Conservation (phyloP, 64 coral and sea anemone genomes). For the Stylophora pistillata region DNA sequence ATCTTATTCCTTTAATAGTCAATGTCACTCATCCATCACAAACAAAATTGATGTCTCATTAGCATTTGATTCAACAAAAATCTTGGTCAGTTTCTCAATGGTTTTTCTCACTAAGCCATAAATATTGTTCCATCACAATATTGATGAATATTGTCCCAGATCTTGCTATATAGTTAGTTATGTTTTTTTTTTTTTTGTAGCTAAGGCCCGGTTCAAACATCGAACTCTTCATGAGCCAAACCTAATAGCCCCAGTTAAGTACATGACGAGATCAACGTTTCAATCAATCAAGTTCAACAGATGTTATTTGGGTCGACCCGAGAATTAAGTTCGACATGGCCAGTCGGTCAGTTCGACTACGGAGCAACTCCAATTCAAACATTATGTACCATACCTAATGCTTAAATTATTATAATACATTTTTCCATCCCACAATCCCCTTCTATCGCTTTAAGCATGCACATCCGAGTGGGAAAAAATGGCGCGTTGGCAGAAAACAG, state of each 20-base stretch:
- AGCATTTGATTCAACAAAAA: too few relatives aligned
- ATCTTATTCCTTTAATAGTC: too few relatives aligned
- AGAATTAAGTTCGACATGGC: neutral
- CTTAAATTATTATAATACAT: conserved; percentile 7
- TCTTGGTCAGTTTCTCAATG: too few relatives aligned
- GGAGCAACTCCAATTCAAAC: conserved; percentile 39
- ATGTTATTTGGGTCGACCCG: conserved; percentile 28
- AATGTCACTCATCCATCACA: too few relatives aligned
- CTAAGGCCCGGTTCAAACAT: conserved; percentile 58
- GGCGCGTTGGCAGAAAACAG: too few relatives aligned
- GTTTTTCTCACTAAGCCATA: too few relatives aligned
- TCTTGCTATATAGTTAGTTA: too few relatives aligned
- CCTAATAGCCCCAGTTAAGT: conserved; percentile 30
- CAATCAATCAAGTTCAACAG: conserved; percentile 58
- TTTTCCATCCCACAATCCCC: neutral
- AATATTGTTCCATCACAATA: too few relatives aligned
- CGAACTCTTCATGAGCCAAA: conserved; percentile 31
- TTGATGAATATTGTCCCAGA: too few relatives aligned
- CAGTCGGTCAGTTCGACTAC: conserved; percentile 6
- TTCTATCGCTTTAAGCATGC: neutral
- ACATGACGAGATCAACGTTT: conserved; percentile 43
- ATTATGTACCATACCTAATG: conserved; percentile 51
- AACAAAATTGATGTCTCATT: too few relatives aligned
- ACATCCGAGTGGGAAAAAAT: neutral
- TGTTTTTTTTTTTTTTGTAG: too few relatives aligned